Evolutionary conservation across 1,140 invertebrate genomes (phyloP).

Genomic region (Euwallacea fornicatus): DNA sequence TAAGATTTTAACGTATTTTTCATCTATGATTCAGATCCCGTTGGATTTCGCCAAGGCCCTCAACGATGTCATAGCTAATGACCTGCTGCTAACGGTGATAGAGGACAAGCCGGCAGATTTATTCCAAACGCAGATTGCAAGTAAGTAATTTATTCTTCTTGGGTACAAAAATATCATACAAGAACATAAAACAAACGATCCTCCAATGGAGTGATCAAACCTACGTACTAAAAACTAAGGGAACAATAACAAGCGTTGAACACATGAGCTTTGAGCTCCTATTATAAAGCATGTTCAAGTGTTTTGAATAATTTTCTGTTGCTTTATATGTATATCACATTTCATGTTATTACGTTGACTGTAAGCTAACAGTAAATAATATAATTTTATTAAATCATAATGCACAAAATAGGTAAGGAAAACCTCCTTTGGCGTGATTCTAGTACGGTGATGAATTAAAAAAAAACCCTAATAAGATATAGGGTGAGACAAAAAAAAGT

Average conservation of each 20-base stretch:
- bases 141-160: conserved; percentile 26
- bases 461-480: not conserved
- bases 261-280: not conserved
- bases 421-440: not conserved
- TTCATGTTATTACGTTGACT: too few species aligned
- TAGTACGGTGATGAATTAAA: not conserved
- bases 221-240: conserved; percentile 5
- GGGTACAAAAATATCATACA: conserved; percentile 22
- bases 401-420: too few species aligned
- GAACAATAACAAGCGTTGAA: conserved; percentile 11
- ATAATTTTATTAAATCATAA: too few species aligned
- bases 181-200: too few species aligned
- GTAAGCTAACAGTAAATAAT: too few species aligned
- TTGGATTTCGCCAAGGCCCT: conserved; percentile 43
- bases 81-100: conserved; percentile 42
- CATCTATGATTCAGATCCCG: conserved; percentile 36
- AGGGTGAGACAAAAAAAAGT: conserved; percentile 2
- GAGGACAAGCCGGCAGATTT: conserved; percentile 35
- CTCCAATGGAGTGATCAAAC: not conserved
- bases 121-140: not conserved
- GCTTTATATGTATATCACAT: too few species aligned
- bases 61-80: conserved; percentile 41
- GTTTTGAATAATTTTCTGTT: too few species aligned
- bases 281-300: too few species aligned
- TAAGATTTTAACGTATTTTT: too few species aligned